phyloP scores from a whole-genome alignment of 2,888 invertebrate species.

The Drosophila nr. perissopoda region DNA sequence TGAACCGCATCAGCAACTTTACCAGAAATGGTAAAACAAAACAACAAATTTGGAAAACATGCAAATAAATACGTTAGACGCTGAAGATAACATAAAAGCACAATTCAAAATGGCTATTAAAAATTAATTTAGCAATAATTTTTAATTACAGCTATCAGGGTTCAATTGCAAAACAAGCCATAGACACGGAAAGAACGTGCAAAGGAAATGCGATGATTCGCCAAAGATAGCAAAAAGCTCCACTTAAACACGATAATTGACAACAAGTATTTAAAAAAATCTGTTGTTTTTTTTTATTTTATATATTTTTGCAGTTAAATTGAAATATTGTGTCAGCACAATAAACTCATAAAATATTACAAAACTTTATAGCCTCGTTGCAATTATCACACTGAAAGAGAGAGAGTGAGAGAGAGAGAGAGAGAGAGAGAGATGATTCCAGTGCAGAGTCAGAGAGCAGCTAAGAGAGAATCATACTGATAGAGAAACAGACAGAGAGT shows the following conservation, averaged over 20 bases:
- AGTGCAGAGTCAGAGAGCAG: constrained; percentile 20
- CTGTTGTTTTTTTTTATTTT: constrained; percentile 7
- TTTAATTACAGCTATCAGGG: constrained; percentile 41
- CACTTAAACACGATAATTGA: constrained; percentile 7
- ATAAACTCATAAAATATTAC: constrained; percentile 65
- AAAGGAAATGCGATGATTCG: constrained; percentile 23
- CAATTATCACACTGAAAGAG: constrained; percentile 43
- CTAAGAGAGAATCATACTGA: constrained; percentile 1
- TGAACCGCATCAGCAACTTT: constrained; percentile 40
- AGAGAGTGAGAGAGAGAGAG: constrained; percentile 19
- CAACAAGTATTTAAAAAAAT: constrained; percentile 1
- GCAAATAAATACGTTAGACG: constrained; percentile 16
- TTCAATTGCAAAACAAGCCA: constrained; percentile 34
- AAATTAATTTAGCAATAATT: constrained; percentile 39
- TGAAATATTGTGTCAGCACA: constrained; percentile 42
- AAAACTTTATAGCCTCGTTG: constrained; percentile 69
- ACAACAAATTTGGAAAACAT: constrained; percentile 21
- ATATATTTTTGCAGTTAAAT: constrained; percentile 28
- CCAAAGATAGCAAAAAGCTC: constrained; percentile 12
- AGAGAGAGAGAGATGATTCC: constrained; percentile 32
- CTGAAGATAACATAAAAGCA: constrained; percentile 35
- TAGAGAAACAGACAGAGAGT: constrained; percentile 1
- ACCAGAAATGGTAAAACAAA: constrained; percentile 9
- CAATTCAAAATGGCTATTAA: constrained; percentile 27
- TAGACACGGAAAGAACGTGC: constrained; percentile 48